Percentiles rank a stretch among this genome's conserved stretches.
Conservation (phyloP, 1,140 invertebrate genomes). For the Cherax destructor region DNA sequence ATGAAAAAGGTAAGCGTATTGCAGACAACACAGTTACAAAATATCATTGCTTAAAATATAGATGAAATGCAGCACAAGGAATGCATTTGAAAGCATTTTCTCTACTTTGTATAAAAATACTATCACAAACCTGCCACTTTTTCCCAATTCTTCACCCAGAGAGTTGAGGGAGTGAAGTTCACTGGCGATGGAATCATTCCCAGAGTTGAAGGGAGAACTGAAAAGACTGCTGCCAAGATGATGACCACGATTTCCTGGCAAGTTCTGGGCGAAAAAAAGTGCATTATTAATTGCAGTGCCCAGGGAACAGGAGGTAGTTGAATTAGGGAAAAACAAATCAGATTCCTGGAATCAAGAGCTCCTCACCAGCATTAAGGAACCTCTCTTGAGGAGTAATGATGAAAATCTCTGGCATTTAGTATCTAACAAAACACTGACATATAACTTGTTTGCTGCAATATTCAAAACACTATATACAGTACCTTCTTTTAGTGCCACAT, state of each 20-base stretch:
- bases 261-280: constrained; percentile 23
- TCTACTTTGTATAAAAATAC: neutral
- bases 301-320: neutral
- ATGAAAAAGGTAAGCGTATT: neutral
- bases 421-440: too few species aligned
- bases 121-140: constrained; percentile 33
- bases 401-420: too few species aligned
- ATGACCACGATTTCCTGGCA: constrained; percentile 55
- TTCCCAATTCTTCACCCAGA: constrained; percentile 39
- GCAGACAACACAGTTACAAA: neutral
- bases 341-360: too few species aligned
- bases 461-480: too few species aligned
- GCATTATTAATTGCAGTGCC: too few species aligned
- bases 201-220: constrained; percentile 56
- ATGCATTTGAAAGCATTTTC: neutral
- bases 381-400: too few species aligned
- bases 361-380: too few species aligned
- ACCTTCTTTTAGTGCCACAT: too few species aligned
- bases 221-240: constrained; percentile 43
- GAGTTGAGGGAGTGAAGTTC: constrained; percentile 48
- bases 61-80: neutral
- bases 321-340: neutral
- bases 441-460: too few species aligned
- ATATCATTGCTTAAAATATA: neutral
- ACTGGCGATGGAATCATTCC: constrained; percentile 62